Evolutionary conservation across 2,888 invertebrate genomes (phyloP), one percentile per base, ranked within the genome.

Genomic region (Pristionchus arcanus): DNA sequence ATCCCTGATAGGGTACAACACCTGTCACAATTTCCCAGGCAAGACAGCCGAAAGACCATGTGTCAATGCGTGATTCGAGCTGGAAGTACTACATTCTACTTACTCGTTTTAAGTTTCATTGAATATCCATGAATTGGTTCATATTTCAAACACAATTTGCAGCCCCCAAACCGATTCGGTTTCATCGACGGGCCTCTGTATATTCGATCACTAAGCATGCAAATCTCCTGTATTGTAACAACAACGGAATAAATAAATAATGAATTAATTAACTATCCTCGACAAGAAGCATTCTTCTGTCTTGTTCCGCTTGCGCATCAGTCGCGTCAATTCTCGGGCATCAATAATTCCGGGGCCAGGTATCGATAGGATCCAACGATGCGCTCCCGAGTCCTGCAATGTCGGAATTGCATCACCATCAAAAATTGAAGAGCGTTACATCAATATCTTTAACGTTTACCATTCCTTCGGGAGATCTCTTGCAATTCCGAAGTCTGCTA

Each of bases 21-120:
- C 49, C 42, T 53, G 53, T 81, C 3, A 81, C 28, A 4, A 25
- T 28, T n/a, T 81, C 81, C 81, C 81, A 81, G 15, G 21, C n/a
- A 11, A 81, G n/a, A 19, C 81, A 81, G 4, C 81, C 81, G 49
- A 53, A 81, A 4, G 81, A 81, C 81, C 81, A 81, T 1, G 81
- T 81, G 37, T 81, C 81, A 0, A 53, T 16, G 11, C 81, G 81
- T 0, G 42, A n/a, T 49, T 42, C 81, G 4, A 53, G 28, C 81
- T 81, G n/a, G 28, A n/a, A n/a, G n/a, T n/a, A n/a, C n/a, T n/a
- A n/a, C n/a, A n/a, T n/a, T n/a, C n/a, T n/a, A n/a, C n/a, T n/a
- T n/a, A n/a, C n/a, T n/a, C n/a, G n/a, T n/a, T n/a, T n/a, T n/a
- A n/a, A n/a, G n/a, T n/a, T n/a, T n/a, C n/a, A n/a, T n/a, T n/a